A percentile compares a stretch with the other conserved stretches of the same genome.
These are phyloP conservation scores for Hippocampus guttulatus DNA, from an alignment of 2,113 vertebrate species.

Conservation along the genomic window DNA sequence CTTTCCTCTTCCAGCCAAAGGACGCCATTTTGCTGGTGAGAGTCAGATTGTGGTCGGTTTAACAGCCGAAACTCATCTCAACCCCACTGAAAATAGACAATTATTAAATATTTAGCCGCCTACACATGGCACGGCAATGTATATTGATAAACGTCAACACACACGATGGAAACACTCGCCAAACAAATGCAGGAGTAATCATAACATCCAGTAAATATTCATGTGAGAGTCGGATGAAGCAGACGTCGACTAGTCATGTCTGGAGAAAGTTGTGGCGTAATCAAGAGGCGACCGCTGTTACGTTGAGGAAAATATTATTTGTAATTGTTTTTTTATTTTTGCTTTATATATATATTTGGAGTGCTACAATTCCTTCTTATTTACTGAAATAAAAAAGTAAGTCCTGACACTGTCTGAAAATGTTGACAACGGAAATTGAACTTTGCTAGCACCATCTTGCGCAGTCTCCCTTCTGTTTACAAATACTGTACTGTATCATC, in stretches of 20 bases:
- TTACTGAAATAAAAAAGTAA: too few relatives aligned
- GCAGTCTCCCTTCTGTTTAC: not conserved
- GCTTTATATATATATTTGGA: too few relatives aligned
- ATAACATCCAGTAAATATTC: not conserved
- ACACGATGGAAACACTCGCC: not conserved
- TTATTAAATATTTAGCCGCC: not conserved
- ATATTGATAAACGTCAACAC: not conserved
- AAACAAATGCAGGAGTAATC: not conserved
- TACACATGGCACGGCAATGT: not conserved
- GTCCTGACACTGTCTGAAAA: too few relatives aligned
- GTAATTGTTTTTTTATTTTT: too few relatives aligned
- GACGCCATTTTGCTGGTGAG: conserved; percentile 79
- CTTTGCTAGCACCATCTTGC: too few relatives aligned
- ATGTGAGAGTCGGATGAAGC: not conserved
- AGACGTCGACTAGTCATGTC: not conserved
- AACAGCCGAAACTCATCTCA: not conserved
- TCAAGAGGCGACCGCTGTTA: not conserved
- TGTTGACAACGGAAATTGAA: too few relatives aligned
- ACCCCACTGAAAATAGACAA: not conserved
- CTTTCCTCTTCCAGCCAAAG: conserved; percentile 94
- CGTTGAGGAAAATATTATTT: too few relatives aligned
- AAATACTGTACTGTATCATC: not conserved
- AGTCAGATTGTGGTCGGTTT: not conserved
- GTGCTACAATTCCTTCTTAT: too few relatives aligned
- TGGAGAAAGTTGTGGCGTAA: not conserved